These are phyloP conservation scores for Pituophis catenifer DNA, from an alignment of 2,113 vertebrate species.

Conservation along the genomic window DNA sequence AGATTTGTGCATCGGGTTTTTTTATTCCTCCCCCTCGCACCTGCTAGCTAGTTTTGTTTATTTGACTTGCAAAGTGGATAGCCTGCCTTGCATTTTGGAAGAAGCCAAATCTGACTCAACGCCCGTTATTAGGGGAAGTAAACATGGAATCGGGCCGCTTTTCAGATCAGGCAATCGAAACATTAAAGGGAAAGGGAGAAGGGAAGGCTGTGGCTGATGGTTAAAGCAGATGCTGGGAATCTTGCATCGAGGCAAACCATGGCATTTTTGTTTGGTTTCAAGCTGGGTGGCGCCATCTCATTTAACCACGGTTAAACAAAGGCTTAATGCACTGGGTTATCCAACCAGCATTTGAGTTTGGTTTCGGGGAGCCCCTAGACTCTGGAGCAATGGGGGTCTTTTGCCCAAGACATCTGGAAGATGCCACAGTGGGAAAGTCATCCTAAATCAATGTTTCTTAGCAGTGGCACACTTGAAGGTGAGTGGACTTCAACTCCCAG, in stretches of 20 bases:
- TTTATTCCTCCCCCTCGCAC: neutral
- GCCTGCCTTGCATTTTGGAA: neutral
- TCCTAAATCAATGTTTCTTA: neutral
- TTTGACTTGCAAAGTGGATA: neutral
- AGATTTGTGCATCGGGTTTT: neutral
- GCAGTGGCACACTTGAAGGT: too few relatives aligned
- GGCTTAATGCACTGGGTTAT: neutral
- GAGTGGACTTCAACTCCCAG: neutral
- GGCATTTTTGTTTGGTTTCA: neutral
- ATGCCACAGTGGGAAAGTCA: neutral
- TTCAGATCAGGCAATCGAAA: neutral
- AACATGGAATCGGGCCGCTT: neutral
- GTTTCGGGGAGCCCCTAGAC: neutral
- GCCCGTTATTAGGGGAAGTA: neutral
- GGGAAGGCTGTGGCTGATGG: neutral
- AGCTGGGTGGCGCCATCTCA: neutral
- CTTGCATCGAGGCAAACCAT: neutral
- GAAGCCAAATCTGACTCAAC: neutral
- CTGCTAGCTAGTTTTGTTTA: neutral
- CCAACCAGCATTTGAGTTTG: neutral
- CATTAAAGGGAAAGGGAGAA: neutral
- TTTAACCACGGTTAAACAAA: neutral
- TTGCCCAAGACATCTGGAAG: neutral
- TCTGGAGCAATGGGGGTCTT: neutral
- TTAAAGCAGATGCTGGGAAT: neutral